Evolutionary conservation across 2,888 invertebrate species (phyloP).

Genomic region (Blera fallax): DNA sequence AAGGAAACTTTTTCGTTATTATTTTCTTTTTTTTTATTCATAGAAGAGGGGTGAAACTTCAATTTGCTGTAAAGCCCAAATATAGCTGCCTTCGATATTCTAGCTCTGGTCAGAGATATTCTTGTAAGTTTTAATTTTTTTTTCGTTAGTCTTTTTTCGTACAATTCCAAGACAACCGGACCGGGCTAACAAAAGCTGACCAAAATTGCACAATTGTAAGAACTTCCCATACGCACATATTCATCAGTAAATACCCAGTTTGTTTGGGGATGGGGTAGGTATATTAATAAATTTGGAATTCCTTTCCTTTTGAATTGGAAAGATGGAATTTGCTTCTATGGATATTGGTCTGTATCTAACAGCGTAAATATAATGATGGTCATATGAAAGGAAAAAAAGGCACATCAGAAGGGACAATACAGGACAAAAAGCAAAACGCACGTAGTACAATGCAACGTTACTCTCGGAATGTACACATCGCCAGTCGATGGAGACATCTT

Average conservation of each 20-base stretch:
- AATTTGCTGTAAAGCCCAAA: background rate
- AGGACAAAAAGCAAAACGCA: background rate
- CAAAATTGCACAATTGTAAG: conserved; percentile 5
- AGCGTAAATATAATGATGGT: background rate
- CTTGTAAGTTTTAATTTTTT: background rate
- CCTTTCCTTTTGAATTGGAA: background rate
- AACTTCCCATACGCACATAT: background rate
- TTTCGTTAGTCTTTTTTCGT: background rate
- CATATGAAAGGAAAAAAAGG: background rate
- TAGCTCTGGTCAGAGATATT: background rate
- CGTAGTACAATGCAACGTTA: conserved; percentile 9
- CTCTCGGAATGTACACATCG: background rate
- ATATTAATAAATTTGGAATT: conserved; percentile 38
- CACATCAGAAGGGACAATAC: background rate
- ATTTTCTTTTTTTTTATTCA: background rate
- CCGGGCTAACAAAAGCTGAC: background rate
- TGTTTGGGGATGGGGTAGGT: background rate
- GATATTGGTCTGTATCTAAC: background rate
- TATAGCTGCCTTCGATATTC: background rate
- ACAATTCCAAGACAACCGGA: background rate
- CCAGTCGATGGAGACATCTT: background rate
- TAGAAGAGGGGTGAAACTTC: background rate
- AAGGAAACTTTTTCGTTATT: background rate
- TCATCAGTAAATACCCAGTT: background rate
- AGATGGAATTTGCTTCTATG: background rate